Evolutionary conservation across 2,113 vertebrate genomes (phyloP).

Genomic region (Ciconia maguari): DNA sequence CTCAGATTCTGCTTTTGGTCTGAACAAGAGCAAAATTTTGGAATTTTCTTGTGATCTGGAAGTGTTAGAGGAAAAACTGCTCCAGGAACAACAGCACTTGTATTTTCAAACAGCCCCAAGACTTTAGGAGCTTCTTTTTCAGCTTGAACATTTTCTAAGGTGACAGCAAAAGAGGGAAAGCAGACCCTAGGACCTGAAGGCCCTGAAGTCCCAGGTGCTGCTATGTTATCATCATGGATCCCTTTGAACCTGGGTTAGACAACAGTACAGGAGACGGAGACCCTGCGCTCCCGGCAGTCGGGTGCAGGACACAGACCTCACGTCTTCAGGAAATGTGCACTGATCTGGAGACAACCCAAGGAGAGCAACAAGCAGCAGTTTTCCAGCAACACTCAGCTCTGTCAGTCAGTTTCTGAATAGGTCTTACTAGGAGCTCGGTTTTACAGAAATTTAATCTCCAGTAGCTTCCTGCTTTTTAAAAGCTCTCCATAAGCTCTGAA

Average conservation of each 20-base stretch:
- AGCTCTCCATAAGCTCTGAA: neutral
- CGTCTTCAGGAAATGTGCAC: neutral
- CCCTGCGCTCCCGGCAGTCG: rapidly evolving
- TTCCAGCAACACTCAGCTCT: neutral
- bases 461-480: neutral
- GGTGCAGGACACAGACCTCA: neutral
- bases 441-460: neutral
- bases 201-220: neutral
- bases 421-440: neutral
- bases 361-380: neutral
- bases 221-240: neutral
- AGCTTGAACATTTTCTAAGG: neutral
- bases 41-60: neutral
- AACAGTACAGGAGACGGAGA: neutral
- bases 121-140: neutral
- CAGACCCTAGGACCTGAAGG: neutral
- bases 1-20: neutral
- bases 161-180: neutral
- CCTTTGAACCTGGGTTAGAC: neutral
- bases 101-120: neutral
- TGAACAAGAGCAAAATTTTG: neutral
- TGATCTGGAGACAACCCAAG: neutral
- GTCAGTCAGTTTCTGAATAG: neutral
- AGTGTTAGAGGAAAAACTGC: neutral
- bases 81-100: neutral